A percentile compares a stretch with the other conserved stretches of the same genome.
These are phyloP conservation scores for Enoplolaimus lenunculus DNA, from an alignment of 2,888 invertebrate species.

Conservation along the genomic window DNA sequence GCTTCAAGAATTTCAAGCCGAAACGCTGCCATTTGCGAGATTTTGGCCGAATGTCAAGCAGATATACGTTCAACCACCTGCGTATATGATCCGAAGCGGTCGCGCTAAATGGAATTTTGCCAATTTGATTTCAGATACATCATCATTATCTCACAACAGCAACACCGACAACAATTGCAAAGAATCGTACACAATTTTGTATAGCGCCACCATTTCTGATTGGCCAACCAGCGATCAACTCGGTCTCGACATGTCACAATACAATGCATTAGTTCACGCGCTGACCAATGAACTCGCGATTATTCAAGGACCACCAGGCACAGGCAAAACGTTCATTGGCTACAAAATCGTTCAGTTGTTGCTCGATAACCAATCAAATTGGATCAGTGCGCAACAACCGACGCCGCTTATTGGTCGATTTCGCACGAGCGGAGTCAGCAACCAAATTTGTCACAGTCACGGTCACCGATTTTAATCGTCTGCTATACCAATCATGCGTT, in stretches of 20 bases:
- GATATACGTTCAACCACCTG: neutral
- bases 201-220: neutral
- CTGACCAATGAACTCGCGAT: slow-evolving; percentile 58
- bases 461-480: slow-evolving; percentile 56
- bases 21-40: slow-evolving; percentile 39
- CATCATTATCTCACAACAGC: neutral
- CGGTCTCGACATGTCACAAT: slow-evolving; percentile 55
- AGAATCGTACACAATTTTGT: neutral
- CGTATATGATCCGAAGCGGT: neutral
- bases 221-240: slow-evolving; percentile 48
- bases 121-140: neutral
- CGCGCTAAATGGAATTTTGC: neutral
- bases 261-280: slow-evolving; percentile 54
- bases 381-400: too few relatives aligned
- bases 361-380: neutral
- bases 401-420: too few relatives aligned
- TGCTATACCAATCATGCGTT: slow-evolving; percentile 73
- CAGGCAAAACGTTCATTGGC: slow-evolving; percentile 68
- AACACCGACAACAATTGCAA: neutral
- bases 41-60: slow-evolving; percentile 32
- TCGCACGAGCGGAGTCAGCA: too few relatives aligned
- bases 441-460: neutral
- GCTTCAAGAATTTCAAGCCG: slow-evolving; percentile 49
- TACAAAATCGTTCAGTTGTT: slow-evolving; percentile 54
- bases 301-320: slow-evolving; percentile 75